Percentiles rank a stretch among this genome's conserved stretches.
These are phyloP conservation scores for Phocoena sinus DNA, from an alignment of 2,113 vertebrate genomes.

Conservation along the genomic window DNA sequence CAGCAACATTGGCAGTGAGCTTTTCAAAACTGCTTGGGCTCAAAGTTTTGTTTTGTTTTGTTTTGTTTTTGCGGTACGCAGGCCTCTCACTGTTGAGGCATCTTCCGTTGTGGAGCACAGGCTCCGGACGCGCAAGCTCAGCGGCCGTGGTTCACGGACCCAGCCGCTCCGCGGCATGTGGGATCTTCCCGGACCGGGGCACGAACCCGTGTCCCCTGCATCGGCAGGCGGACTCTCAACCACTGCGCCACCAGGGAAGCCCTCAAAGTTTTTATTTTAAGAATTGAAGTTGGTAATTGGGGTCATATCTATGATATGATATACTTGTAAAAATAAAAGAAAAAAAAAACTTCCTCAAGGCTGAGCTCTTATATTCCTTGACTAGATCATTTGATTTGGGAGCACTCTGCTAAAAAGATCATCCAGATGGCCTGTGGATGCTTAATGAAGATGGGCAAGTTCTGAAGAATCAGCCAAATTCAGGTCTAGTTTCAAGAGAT, in stretches of 20 bases:
- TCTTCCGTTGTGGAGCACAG: too few species aligned
- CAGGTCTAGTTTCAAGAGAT: not conserved
- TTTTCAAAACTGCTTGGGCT: not conserved
- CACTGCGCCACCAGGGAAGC: too few species aligned
- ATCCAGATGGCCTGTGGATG: not conserved
- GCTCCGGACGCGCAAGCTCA: too few species aligned
- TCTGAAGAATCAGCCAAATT: not conserved
- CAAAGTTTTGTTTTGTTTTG: not conserved
- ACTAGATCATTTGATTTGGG: not conserved
- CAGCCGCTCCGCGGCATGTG: too few species aligned
- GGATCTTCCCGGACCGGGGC: too few species aligned
- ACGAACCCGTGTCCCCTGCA: too few species aligned
- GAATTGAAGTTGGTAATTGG: not conserved
- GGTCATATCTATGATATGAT: not conserved
- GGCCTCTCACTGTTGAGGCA: too few species aligned
- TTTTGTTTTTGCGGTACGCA: not conserved
- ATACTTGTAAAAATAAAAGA: not conserved
- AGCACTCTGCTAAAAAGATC: not conserved
- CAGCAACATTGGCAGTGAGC: not conserved
- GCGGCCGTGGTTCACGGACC: rapidly evolving
- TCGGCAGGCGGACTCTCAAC: too few species aligned
- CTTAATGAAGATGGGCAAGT: not conserved
- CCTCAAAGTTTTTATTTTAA: not conserved
- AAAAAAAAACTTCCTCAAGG: not conserved
- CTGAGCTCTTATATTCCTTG: not conserved